Base-by-base conservation (phyloP, 2,888 invertebrate genomes). In the Hypena proboscidalis region DNA sequence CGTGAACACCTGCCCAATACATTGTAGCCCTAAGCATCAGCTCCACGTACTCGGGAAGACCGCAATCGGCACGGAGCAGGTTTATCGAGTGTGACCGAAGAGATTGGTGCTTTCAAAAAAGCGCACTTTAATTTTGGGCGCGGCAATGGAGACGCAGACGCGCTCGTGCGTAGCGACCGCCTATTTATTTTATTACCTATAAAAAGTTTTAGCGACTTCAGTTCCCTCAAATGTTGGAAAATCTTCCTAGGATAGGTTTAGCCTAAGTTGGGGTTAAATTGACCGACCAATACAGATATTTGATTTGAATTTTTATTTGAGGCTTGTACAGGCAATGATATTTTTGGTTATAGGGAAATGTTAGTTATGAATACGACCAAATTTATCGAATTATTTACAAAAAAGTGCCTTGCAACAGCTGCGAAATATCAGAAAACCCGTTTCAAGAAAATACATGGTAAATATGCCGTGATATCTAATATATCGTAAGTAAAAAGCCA, bases 1-100 rank as follows among this genome's bases (percentile, higher is more conserved):
- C 17, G 17, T 26, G 11, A 10, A 30, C 19, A 44, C 25, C 23
- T 39, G 47, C 27, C 17, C 9, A 30, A 27, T 45, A 30, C 21
- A 33, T 36, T n/a, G 10, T 36, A 37, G 37, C 59, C 67, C 69
- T 70, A 60, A 62, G 45, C 59, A 45, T 45, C 49, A 57, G 39
- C 51, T 58, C 56, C 65, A 70, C 74, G 72, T 75, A 72, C 64
- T 58, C 66, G 61, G 66, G 70, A 70, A 74, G 70, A 67, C 71
- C 75, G 77, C 86, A 85, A 83, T 85, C 82, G 80, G 83, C 90
- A 89, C 90, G 90, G 62, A 82, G 87, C 80, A 63, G 77, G 71
- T 90, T 90, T 90, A 90, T 90, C 84, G 90, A 76, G 75, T 85
- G 87, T 86, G 85, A 89, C 89, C 76, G 81, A 75, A 76, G 67